phyloP scores from a whole-genome alignment of 2,113 vertebrate genomes.

The Bubo blakistoni region DNA sequence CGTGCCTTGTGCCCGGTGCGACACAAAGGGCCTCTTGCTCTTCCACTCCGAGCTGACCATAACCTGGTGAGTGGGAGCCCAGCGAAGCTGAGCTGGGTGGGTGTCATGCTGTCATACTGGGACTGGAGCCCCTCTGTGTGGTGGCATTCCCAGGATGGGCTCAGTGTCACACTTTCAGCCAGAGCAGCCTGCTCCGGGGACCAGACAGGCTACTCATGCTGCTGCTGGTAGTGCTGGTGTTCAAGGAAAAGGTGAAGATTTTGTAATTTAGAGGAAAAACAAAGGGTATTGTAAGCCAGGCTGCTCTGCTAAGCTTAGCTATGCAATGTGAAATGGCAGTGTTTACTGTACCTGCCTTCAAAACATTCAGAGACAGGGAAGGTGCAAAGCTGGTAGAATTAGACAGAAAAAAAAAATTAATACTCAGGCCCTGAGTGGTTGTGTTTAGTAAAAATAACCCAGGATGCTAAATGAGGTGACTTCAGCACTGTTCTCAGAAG shows the following conservation, averaged over 20 bases:
- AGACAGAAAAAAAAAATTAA: not conserved
- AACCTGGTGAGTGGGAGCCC: not conserved
- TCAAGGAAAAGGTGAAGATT: not conserved
- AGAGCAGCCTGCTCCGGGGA: not conserved
- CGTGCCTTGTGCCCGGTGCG: not conserved
- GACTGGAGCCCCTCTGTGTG: not conserved
- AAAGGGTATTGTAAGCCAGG: not conserved
- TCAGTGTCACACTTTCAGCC: not conserved
- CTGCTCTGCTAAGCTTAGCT: not conserved
- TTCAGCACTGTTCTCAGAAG: not conserved
- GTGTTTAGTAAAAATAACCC: not conserved
- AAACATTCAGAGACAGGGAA: not conserved
- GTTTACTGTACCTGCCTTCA: not conserved
- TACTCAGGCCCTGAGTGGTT: not conserved
- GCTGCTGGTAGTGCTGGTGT: not conserved
- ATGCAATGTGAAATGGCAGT: not conserved
- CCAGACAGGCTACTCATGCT: not conserved
- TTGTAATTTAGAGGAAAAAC: not conserved
- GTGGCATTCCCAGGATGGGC: not conserved
- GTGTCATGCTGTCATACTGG: accelerated
- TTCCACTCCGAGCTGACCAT: not conserved
- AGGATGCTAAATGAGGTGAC: not conserved
- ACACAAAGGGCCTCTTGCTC: not conserved
- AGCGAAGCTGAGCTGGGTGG: accelerated
- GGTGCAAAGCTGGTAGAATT: not conserved